Evolutionary conservation across 2,113 vertebrate genomes (phyloP), one percentile per base, ranked within the genome.

Genomic region (Ophthalmolycus amberensis): DNA sequence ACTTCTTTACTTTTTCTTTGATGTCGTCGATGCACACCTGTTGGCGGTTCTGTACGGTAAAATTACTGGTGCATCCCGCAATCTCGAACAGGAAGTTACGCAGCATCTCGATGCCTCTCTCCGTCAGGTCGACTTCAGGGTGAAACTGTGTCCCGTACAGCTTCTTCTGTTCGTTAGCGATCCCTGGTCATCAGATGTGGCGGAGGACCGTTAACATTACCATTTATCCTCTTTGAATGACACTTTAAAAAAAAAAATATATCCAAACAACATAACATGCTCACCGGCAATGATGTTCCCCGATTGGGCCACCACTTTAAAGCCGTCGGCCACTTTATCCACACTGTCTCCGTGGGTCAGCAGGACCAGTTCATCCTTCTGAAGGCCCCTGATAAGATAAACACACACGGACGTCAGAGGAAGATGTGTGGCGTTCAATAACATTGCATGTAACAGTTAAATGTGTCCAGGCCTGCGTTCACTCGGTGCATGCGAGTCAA

Each of bases 321-420:
- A 99, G 62, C 98, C 98, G 82, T 99, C 98, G 29, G 98, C 98
- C 40, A 99, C 98, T 93, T 99, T 99, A 94, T 99, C 98, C 85
- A 99, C 98, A 1, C 98, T 99, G 62, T 99, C 98, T 78, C 98
- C 98, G 0, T 99, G 99, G 37, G 99, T 99, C 83, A 99, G 95
- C 68, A 99, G 93, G 67, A 99, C 98, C 63, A 97, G 91, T 83
- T 99, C 98, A 87, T 99, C 98, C 90, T 99, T 99, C 94, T 99
- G 97, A 84, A 99, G 96, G 73, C 98, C 97, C 92, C 98, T 99
- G 93, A 84, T 65, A 46, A 60, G 71, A 71, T 73, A 62, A 62
- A 78, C 16, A 85, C n/a, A 48, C 46, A 34, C 34, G 1, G 5
- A 15, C 6, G 6, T 67, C 37, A 82, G n/a, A 68, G n/a, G 11